Base-by-base conservation (phyloP, 1,140 invertebrate genomes). In the Trichoplusia ni region DNA sequence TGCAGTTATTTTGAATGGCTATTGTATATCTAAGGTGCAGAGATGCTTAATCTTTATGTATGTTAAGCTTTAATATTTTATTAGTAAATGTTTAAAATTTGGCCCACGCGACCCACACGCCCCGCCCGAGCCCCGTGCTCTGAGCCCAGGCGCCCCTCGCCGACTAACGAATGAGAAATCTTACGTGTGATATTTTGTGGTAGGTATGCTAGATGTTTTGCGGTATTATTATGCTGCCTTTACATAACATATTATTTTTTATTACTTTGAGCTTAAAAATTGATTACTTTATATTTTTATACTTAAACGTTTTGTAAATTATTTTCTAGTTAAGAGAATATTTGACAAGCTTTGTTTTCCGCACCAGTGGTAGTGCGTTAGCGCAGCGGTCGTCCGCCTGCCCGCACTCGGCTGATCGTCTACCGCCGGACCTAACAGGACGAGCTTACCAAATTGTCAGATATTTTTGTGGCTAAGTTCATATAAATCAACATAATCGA, bases 21-120 rank as follows among this genome's bases (percentile, higher is more conserved):
- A 90, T 89, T 89, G 86, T 89, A 88, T 87, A 85, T 81, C 71
- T 86, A 88, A 89, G 88, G 83, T 88, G 88, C 88, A 88, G 88
- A 90, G 81, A 89, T 88, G 88, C 88, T 90, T 90, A 90, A 89
- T 89, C 85, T 90, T 89, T 90, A 90, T 90, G 84, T 90, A 89
- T 90, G 88, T 90, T 90, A 90, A 89, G 88, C 88, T 90, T 89
- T 90, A 90, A 90, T 88, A 90, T 90, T 90, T 90, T 90, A 90
- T 90, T 89, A 90, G 84, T 88, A 84, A 89, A 90, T 89, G 84
- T 90, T 90, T 88, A 89, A 83, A 83, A 86, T 86, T 89, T 77
- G 84, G 80, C 84, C 82, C 79, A 68, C 60, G 76, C 77, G 75
- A 76, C 72, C 75, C 75, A 66, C 74, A 56, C 77, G 75, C 78